Conservation (phyloP, 2,797 vertebrate species). For the Decapterus maruadsi region DNA sequence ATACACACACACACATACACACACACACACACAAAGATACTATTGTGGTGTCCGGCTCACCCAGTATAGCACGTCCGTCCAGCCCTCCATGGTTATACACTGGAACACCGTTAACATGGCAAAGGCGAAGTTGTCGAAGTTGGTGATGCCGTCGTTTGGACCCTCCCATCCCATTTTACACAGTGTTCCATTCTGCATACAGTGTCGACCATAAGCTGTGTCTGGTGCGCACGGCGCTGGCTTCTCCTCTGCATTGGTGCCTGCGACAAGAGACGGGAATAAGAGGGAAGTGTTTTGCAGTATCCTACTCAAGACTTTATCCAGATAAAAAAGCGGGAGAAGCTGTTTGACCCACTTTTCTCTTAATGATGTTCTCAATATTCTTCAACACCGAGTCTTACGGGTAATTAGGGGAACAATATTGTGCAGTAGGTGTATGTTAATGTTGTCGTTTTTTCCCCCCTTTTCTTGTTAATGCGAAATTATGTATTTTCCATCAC, state of each 20-base stretch:
- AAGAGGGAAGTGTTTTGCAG: neutral
- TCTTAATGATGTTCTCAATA: too few species aligned
- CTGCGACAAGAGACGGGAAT: conserved; percentile 64
- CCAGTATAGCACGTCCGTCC: conserved; percentile 98
- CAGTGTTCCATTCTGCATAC: conserved; percentile 86
- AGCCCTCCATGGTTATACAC: conserved; percentile 99
- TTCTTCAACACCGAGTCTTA: neutral
- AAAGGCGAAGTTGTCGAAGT: conserved; percentile 99
- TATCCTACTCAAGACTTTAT: neutral
- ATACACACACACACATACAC: conserved; percentile 19
- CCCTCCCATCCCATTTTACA: conserved; percentile 93
- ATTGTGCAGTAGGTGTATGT: neutral
- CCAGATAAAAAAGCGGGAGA: neutral
- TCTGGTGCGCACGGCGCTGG: conserved; percentile 93
- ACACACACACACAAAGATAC: conserved; percentile 27
- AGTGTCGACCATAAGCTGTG: conserved; percentile 93
- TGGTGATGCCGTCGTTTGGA: conserved; percentile 97
- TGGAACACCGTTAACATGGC: conserved; percentile 99
- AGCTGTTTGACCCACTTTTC: neutral
- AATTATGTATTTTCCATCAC: neutral
- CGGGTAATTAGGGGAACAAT: neutral
- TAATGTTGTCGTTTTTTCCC: neutral
- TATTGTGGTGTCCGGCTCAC: conserved; percentile 85
- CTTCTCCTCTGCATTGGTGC: conserved; percentile 89
- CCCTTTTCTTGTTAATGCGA: neutral